Conservation (phyloP, 2,113 vertebrate genomes). For the Theristicus caerulescens region DNA sequence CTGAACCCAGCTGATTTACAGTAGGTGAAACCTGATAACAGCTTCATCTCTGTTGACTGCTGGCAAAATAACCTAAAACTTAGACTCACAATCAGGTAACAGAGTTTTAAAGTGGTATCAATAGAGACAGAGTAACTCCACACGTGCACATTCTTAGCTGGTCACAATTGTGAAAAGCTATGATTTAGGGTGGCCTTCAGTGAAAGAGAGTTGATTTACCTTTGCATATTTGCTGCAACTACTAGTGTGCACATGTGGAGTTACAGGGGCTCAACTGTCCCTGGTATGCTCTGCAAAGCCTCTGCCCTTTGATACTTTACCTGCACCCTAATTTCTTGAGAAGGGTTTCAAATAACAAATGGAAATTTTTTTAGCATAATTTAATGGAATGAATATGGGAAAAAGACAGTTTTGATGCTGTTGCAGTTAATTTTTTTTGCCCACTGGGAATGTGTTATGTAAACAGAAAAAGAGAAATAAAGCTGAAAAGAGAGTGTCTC, state of each 20-base stretch:
- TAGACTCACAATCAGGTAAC: too few relatives aligned
- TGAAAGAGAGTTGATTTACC: background rate
- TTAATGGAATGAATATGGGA: background rate
- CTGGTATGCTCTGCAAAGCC: background rate
- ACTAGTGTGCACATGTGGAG: background rate
- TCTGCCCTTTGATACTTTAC: background rate
- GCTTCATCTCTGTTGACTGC: background rate
- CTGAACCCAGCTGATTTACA: background rate
- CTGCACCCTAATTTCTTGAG: background rate
- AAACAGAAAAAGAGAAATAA: conserved; percentile 21
- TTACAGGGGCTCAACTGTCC: background rate
- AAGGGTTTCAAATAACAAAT: background rate
- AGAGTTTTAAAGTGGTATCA: background rate
- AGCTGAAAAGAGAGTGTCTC: background rate
- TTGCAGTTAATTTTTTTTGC: background rate
- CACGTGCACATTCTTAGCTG: background rate
- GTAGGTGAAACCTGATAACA: background rate
- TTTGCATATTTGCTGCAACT: background rate
- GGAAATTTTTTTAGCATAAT: background rate
- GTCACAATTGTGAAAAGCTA: background rate
- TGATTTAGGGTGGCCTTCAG: background rate
- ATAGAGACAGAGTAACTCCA: background rate
- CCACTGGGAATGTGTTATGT: background rate
- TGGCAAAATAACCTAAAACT: background rate
- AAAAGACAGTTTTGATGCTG: background rate